Evolutionary conservation across 2,113 vertebrate species (phyloP), one percentile per base, ranked within the genome.

Genomic region (Actenoides hombroni): DNA sequence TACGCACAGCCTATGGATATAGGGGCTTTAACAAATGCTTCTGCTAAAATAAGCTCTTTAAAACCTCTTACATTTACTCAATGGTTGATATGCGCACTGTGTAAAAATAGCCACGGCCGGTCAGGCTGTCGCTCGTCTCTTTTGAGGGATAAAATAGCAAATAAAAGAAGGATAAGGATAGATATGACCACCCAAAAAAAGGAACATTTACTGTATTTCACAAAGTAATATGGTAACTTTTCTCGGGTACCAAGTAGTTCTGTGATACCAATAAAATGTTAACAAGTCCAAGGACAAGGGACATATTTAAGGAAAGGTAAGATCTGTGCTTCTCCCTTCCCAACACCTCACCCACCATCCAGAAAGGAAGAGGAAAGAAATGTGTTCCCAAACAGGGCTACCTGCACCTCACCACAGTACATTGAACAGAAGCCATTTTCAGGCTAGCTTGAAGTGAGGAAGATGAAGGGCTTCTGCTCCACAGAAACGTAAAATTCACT

Each of bases 1-100:
- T 78, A 92, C 80, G 78, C 69, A 44, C 73, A 86, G 94, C 90
- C 90, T 94, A 92, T 95, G 90, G 94, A 96, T 93, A 81, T 3
- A 92, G 86, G 48, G 76, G 80, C 94, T 94, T 95, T 71, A 94
- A 80, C 95, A 97, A 94, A 96, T 94, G 95, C 79, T 92, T 14
- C 82, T 96, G 86, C 93, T 96, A 95, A 97, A 97, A 95, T 95
- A 96, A 96, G 92, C 93, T 53, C 90, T 84, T 91, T 51, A 90
- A 97, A 96, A 95, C 80, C 92, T 94, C 90, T 93, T 94, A 68
- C 26, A 71, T 96, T 95, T 81, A 88, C 86, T 88, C 80, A 48
- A 78, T 15, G 5, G 86, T 95, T 88, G 88, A 67, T 86, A 46
- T 54, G 57, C 11, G 61, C 14, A 6, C 74, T 0, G 1, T 18